phyloP scores from a whole-genome alignment of 2,113 vertebrate genomes.

The Hippocampus zosterae region DNA sequence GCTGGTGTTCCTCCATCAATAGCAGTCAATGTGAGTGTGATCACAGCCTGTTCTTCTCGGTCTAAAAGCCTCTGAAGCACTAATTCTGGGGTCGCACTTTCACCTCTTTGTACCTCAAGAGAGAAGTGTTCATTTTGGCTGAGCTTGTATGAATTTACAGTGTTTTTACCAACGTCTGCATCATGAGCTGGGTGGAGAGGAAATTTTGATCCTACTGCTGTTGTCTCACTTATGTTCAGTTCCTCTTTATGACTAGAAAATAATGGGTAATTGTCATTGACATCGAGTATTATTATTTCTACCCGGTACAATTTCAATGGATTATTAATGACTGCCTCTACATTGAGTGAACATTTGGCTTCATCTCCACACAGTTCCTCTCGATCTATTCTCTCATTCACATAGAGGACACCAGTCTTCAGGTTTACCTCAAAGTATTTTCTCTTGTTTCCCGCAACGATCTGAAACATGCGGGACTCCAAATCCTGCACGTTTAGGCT shows the following conservation, averaged over 20 bases:
- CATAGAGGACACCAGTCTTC: conserved; percentile 61
- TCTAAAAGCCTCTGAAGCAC: conserved; percentile 61
- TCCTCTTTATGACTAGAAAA: too few species aligned
- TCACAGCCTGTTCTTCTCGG: conserved; percentile 54
- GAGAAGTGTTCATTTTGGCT: conserved; percentile 57
- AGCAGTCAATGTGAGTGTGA: conserved; percentile 56
- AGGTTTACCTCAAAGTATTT: conserved; percentile 66
- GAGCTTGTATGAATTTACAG: conserved; percentile 55
- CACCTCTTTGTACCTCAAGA: conserved; percentile 50
- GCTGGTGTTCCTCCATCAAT: conserved; percentile 62
- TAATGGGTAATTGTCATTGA: conserved; percentile 67
- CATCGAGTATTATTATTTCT: conserved; percentile 61
- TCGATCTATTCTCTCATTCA: conserved; percentile 61
- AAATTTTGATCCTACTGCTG: conserved; percentile 43
- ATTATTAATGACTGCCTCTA: conserved; percentile 63
- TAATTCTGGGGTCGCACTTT: conserved; percentile 61
- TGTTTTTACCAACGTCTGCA: conserved; percentile 59
- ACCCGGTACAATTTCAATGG: conserved; percentile 61
- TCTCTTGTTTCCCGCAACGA: conserved; percentile 42
- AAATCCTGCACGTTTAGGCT: conserved; percentile 53
- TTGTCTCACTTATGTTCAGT: too few species aligned
- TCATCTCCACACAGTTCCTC: conserved; percentile 58
- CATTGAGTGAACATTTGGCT: conserved; percentile 47
- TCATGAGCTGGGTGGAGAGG: conserved; percentile 56
- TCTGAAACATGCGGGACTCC: conserved; percentile 55